These are phyloP conservation scores for Rhabdomys pumilio DNA, from an alignment of 2,797 vertebrate genomes.

Conservation along the genomic window DNA sequence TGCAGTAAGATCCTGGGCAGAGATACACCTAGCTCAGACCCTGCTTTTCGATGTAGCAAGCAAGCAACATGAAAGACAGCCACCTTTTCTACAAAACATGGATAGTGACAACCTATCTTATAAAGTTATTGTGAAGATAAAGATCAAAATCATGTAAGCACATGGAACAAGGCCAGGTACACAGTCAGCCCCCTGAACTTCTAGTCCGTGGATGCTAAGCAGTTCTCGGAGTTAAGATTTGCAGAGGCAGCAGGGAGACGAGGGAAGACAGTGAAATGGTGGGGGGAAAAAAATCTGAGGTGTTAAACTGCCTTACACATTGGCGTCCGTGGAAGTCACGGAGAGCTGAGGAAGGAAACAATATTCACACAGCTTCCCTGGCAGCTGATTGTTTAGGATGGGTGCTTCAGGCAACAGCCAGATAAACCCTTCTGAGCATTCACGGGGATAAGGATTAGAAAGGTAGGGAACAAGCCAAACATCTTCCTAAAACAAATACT, in stretches of 20 bases:
- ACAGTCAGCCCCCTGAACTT: not conserved
- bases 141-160: not conserved
- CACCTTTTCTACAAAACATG: not conserved
- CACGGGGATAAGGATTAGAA: not conserved
- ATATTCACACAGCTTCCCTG: not conserved
- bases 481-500: not conserved
- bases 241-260: not conserved
- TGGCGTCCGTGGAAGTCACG: not conserved
- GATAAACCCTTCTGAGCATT: not conserved
- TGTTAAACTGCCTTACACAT: not conserved
- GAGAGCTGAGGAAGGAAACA: not conserved
- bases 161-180: not conserved
- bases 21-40: not conserved
- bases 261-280: not conserved
- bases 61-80: not conserved
- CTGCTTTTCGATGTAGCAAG: not conserved
- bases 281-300: not conserved
- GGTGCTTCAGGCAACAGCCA: not conserved
- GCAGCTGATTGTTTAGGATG: not conserved
- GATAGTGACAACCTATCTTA: not conserved
- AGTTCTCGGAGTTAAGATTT: not conserved
- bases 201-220: fast-evolving
- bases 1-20: not conserved
- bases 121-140: not conserved
- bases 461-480: not conserved